Evolutionary conservation across 1,140 invertebrate genomes (phyloP).

Genomic region (Bombus breviceps): DNA sequence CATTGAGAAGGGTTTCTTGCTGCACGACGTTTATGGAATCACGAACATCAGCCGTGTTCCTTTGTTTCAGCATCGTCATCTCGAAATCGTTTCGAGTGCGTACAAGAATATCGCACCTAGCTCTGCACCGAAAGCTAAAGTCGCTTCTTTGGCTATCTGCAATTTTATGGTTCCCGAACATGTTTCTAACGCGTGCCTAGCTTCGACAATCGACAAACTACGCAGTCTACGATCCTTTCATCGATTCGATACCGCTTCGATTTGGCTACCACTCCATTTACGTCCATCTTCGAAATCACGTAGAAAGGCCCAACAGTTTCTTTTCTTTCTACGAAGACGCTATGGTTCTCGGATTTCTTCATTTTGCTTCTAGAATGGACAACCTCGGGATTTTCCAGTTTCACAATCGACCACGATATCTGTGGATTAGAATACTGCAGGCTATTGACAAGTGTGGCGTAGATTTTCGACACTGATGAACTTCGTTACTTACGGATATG

Average conservation of each 20-base stretch:
- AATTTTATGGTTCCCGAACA: too few species aligned
- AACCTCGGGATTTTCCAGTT: too few species aligned
- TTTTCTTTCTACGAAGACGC: slow-evolving; percentile 71
- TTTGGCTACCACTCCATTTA: slow-evolving; percentile 6
- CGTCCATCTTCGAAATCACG: slow-evolving; percentile 73
- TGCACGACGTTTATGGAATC: neutral
- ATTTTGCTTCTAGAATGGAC: neutral
- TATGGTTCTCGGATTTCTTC: slow-evolving; percentile 69
- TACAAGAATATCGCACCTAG: slow-evolving; percentile 51
- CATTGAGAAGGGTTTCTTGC: neutral
- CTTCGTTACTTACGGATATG: too few species aligned
- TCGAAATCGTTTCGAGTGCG: slow-evolving; percentile 71
- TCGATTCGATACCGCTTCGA: slow-evolving; percentile 73
- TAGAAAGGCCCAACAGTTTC: slow-evolving; percentile 74
- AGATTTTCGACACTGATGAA: too few species aligned
- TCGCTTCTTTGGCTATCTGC: slow-evolving; percentile 41
- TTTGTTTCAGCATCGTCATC: slow-evolving; percentile 69
- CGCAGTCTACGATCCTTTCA: slow-evolving; percentile 86
- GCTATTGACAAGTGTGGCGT: too few species aligned
- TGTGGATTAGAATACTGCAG: too few species aligned
- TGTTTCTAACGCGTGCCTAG: too few species aligned
- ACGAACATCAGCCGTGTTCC: neutral
- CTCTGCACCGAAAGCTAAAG: slow-evolving; percentile 59
- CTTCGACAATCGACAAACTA: slow-evolving; percentile 78
- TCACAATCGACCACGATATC: too few species aligned